Base-by-base conservation (phyloP, 2,113 vertebrate species). In the Hystrix cristata region DNA sequence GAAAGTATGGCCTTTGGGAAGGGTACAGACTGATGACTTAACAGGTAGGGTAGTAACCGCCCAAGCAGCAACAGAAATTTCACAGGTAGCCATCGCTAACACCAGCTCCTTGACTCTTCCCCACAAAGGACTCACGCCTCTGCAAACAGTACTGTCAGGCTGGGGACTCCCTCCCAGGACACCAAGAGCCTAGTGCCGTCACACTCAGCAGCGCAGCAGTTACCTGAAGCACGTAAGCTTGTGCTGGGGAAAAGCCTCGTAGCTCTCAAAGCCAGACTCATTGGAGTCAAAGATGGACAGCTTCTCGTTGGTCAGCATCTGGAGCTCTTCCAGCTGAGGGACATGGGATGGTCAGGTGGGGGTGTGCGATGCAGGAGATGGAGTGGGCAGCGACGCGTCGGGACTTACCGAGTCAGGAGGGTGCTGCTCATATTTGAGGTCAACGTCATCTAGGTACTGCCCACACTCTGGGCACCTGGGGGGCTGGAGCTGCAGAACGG, bases 221-320 rank as follows among this genome's bases (percentile, higher is more conserved):
- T 87, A 99, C 99, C 99, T 99, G 98, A 99, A 99, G 72, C 98
- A 99, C 1, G 99, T 99, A 84, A 99, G 99, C 82, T 99, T 99
- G 98, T 99, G 99, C 95, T 99, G 99, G 0, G 99, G 99, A 10
- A 99, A 98, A 46, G 99, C 99, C 51, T 99, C 99, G 3, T 99
- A 99, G 98, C 99, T 99, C 98, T 99, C 99, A 86, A 99, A 99
- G 0, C 99, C 99, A 23, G 99, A 99, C 51, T 99, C 99, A 4
- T 99, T 99, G 0, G 99, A 98, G 8, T 99, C 99, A 1, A 99
- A 99, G 80, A 99, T 98, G 38, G 99, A 99, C 79, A 99, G 92
- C 3, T 99, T 99, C 94, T 99, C 99, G 1, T 99, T 99, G 0
- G 99, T 99, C 96, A 99, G 97, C 99, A 99, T 99, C 94, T 99